phyloP scores from a whole-genome alignment of 2,888 invertebrate species.

The Phengaris alcon region DNA sequence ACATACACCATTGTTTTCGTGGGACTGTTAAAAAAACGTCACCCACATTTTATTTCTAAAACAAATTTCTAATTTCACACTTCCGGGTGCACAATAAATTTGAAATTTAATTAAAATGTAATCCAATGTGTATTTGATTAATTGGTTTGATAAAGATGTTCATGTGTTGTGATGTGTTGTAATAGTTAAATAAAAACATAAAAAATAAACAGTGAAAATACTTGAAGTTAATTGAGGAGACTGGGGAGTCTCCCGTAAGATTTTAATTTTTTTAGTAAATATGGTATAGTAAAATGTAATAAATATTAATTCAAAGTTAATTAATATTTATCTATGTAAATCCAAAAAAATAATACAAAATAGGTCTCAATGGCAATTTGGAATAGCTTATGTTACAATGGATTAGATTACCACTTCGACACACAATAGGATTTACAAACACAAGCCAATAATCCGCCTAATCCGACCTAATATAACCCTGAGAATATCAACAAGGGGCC shows the following conservation, averaged over 20 bases:
- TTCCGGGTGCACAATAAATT: constrained; percentile 54
- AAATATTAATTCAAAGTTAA: too few relatives aligned
- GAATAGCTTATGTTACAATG: background rate
- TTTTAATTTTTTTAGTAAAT: background rate
- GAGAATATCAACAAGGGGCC: constrained; percentile 55
- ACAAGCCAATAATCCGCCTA: constrained; percentile 57
- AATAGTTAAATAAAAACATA: background rate
- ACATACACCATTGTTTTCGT: constrained; percentile 46
- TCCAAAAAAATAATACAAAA: background rate
- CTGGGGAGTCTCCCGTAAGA: background rate
- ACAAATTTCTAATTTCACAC: constrained; percentile 59
- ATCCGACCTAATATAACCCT: constrained; percentile 61
- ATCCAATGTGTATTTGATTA: background rate
- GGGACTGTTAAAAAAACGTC: constrained; percentile 64
- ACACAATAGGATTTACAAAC: constrained; percentile 38
- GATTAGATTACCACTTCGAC: constrained; percentile 6
- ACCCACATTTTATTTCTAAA: constrained; percentile 57
- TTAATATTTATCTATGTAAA: too few relatives aligned
- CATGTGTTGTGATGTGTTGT: background rate
- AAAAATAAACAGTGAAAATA: background rate
- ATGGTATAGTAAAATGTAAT: background rate
- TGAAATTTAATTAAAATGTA: constrained; percentile 36
- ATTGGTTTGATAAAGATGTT: background rate
- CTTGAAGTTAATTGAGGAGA: background rate
- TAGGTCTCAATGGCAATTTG: background rate